A percentile compares a stretch with the other conserved stretches of the same genome.
These are phyloP conservation scores for Drosophila pectinifera DNA, from an alignment of 1,140 invertebrate genomes.

Conservation along the genomic window DNA sequence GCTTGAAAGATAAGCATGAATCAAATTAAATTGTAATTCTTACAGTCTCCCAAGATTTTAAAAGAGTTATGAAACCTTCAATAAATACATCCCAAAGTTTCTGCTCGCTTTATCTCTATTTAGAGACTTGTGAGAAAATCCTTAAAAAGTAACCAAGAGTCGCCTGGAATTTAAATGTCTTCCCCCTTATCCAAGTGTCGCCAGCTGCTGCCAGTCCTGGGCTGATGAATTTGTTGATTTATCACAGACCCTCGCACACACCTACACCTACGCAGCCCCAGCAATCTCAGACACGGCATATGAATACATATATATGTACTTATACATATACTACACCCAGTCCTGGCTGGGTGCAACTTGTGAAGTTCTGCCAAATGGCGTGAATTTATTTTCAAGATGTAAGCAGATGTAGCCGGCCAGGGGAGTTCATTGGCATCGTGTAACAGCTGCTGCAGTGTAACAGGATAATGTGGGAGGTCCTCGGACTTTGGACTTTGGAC, in stretches of 20 bases:
- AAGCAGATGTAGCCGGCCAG: conserved; percentile 32
- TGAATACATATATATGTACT: conserved; percentile 43
- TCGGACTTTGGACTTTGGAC: conserved; percentile 26
- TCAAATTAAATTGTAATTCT: too few species aligned
- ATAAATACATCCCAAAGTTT: too few species aligned
- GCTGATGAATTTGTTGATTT: conserved; percentile 80
- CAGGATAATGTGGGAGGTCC: conserved; percentile 27
- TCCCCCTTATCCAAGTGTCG: conserved; percentile 18
- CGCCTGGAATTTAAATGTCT: conserved; percentile 10
- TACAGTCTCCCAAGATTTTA: too few species aligned
- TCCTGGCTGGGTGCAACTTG: conserved; percentile 36
- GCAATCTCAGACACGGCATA: conserved; percentile 39
- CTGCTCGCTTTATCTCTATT: not conserved
- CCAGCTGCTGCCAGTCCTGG: conserved; percentile 57
- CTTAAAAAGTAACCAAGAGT: conserved; percentile 7
- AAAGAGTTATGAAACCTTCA: too few species aligned
- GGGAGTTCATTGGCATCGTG: conserved; percentile 74
- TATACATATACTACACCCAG: conserved; percentile 11
- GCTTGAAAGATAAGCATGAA: too few species aligned
- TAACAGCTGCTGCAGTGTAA: conserved; percentile 61
- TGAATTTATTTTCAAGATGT: conserved; percentile 71
- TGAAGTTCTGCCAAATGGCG: conserved; percentile 73
- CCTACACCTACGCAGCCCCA: conserved; percentile 52
- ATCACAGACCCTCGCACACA: conserved; percentile 57
- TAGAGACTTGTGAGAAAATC: not conserved